Percentiles rank a stretch among this genome's conserved stretches.
These are phyloP conservation scores for Ephestia elutella DNA, from an alignment of 1,140 invertebrate species.

Conservation along the genomic window DNA sequence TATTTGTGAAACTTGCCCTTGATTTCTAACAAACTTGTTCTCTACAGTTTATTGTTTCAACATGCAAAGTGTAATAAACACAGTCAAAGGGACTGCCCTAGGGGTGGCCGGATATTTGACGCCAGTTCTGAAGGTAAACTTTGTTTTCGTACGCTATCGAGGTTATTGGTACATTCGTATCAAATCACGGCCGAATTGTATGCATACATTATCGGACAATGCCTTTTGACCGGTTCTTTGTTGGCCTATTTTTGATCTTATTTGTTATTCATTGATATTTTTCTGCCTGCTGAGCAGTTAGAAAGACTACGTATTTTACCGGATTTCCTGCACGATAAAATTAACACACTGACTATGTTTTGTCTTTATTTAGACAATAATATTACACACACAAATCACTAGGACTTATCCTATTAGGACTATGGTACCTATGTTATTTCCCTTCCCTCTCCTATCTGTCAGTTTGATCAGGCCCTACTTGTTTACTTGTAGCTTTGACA, in stretches of 20 bases:
- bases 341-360: neutral
- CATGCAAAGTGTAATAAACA: slow-evolving; percentile 97
- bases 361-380: no score
- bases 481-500: no score
- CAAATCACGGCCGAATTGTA: neutral
- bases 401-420: no score
- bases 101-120: slow-evolving; percentile 97
- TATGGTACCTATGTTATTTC: no score
- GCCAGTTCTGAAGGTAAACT: slow-evolving; percentile 88
- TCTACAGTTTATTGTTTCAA: slow-evolving; percentile 14
- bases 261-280: neutral
- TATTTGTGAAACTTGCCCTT: neutral
- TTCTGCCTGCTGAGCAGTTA: neutral
- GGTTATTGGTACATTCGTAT: neutral
- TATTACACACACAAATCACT: no score
- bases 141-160: slow-evolving; percentile 2
- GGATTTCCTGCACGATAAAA: no score
- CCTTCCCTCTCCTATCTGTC: no score
- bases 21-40: neutral
- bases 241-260: no score
- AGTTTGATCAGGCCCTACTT: no score
- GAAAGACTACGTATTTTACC: no score
- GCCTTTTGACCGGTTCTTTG: neutral
- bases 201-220: neutral
- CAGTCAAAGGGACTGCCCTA: slow-evolving; percentile 94